phyloP scores from a whole-genome alignment of 1,140 invertebrate genomes.

The Bombus impatiens region DNA sequence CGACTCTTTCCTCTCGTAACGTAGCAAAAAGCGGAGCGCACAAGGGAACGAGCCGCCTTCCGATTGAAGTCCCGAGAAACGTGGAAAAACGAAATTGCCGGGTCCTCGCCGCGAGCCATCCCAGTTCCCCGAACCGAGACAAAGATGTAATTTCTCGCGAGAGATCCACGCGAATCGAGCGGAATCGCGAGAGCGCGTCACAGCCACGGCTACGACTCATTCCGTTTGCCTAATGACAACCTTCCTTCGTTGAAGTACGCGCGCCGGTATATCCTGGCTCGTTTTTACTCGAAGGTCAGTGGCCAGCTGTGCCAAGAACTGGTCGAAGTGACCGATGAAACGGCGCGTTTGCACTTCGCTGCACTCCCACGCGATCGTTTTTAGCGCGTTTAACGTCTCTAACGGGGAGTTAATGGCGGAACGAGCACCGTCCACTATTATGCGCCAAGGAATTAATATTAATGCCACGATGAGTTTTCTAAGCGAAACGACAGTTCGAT shows the following conservation, averaged over 20 bases:
- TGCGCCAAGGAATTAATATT: background rate
- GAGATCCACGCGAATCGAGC: background rate
- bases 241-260: background rate
- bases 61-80: background rate
- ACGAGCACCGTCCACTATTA: background rate
- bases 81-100: slow-evolving; percentile 26
- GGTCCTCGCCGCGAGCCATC: background rate
- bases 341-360: background rate
- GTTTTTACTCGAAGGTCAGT: background rate
- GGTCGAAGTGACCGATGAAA: slow-evolving; percentile 9
- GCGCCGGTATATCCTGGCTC: background rate
- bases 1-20: background rate
- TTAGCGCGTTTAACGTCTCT: background rate
- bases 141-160: slow-evolving; percentile 17
- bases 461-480: background rate
- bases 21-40: background rate
- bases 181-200: background rate
- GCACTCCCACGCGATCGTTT: slow-evolving; percentile 11
- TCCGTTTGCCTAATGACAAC: slow-evolving; percentile 13
- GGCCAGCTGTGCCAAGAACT: background rate
- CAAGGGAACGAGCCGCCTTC: background rate
- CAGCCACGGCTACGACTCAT: background rate
- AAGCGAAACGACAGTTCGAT: background rate
- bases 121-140: slow-evolving; percentile 11
- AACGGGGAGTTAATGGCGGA: background rate